Base-by-base conservation (phyloP, 2,113 vertebrate species). In the Fregetta grallaria region DNA sequence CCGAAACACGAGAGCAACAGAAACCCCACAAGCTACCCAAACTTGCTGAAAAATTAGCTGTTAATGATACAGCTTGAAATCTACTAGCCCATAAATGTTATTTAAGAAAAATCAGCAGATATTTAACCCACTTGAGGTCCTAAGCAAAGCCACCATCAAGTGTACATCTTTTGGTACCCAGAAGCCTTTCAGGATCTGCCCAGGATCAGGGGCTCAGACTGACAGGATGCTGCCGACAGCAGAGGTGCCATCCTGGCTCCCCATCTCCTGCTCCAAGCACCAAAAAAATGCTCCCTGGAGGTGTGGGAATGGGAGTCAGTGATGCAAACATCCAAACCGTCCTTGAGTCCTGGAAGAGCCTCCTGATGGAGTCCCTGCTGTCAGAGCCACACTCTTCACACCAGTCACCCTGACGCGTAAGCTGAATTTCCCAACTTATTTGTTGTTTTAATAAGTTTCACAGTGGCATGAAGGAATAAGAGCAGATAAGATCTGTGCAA, bases 1-100 rank as follows among this genome's bases (percentile, higher is more conserved):
- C 61, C 0, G 0, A 59, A 81, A 74, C 27, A 77, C 0, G 1
- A 66, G 44, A 1, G 30, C 65, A 65, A 52, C 34, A 86, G n/a
- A 88, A 93, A 56, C 23, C 63, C 38, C 67, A 34, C 44, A 16
- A 0, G 1, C 71, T 91, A 83, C 82, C 25, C 55, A 44, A 45
- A 26, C 36, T 6, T 20, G 15, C 36, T 17, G 3, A 63, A 79
- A 84, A 67, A n/a, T 13, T 25, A n/a, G 20, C 38, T 77, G 47
- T 26, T 40, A 16, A 5, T 36, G 44, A 44, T 40, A 52, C 44
- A 62, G 52, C 30, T n/a, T 52, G 19, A 70, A 44, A 79, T 29
- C 71, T 56, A 74, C 71, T 36, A 27, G 44, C 32, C 82, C 30
- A 19, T 65, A 75, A 38, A 49, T 11, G 23, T 34, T 75, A 25